These are phyloP conservation scores for Hippocampus kuda DNA, from an alignment of 2,797 vertebrate genomes.

Conservation along the genomic window DNA sequence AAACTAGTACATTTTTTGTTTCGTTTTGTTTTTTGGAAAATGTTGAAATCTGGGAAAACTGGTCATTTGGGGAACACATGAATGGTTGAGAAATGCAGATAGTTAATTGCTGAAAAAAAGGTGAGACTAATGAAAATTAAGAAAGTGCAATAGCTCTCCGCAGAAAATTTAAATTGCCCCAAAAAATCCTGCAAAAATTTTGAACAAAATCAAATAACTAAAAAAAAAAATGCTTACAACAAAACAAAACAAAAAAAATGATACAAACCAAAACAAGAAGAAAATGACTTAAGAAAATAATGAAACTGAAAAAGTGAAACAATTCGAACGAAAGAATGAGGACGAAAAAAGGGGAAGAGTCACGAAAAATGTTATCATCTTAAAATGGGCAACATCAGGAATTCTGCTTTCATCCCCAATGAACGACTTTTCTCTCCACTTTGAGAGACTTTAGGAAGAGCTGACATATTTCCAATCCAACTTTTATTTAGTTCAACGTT, in stretches of 20 bases:
- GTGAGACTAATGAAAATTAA: not conserved
- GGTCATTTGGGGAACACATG: too few relatives aligned
- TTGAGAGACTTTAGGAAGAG: not conserved
- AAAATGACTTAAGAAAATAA: too few relatives aligned
- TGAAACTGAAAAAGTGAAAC: not conserved
- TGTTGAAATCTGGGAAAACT: too few relatives aligned
- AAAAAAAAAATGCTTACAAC: not conserved
- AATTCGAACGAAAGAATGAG: not conserved
- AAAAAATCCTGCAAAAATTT: too few relatives aligned
- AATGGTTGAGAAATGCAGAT: not conserved
- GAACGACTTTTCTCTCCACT: too few relatives aligned
- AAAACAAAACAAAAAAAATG: not conserved
- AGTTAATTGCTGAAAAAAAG: not conserved
- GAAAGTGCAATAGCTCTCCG: not conserved
- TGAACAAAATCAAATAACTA: too few relatives aligned
- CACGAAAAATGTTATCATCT: not conserved
- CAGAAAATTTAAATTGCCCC: conserved; percentile 8
- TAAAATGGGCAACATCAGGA: not conserved
- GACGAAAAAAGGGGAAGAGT: too few relatives aligned
- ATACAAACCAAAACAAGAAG: too few relatives aligned
- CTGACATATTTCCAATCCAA: not conserved
- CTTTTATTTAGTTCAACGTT: not conserved
- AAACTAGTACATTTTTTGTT: too few relatives aligned
- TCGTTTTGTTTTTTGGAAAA: too few relatives aligned
- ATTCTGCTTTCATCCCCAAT: too few relatives aligned